A percentile compares a stretch with the other conserved stretches of the same genome.
Evolutionary conservation across 1,140 invertebrate species (phyloP).

Genomic region (Drosophila guanche): DNA sequence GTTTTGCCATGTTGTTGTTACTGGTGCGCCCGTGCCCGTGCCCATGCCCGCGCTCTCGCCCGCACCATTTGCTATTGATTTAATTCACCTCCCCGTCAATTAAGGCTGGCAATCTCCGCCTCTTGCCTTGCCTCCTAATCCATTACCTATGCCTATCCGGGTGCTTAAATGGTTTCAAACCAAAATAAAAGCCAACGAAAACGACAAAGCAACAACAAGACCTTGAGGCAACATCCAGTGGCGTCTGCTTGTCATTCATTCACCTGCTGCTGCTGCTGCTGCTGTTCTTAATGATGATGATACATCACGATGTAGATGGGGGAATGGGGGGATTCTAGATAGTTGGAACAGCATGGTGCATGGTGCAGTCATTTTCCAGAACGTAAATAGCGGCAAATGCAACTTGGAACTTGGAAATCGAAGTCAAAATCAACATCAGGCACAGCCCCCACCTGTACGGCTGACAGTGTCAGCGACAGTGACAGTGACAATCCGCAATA

Average conservation of each 20-base stretch:
- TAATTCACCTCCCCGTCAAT: slow-evolving; percentile 41
- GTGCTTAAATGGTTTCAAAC: slow-evolving; percentile 43
- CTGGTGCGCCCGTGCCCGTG: slow-evolving; percentile 11
- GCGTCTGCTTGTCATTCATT: slow-evolving; percentile 17
- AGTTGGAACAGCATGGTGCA: neutral
- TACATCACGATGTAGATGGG: neutral
- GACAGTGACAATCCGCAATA: slow-evolving; percentile 10
- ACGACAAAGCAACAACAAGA: slow-evolving; percentile 7
- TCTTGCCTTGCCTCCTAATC: slow-evolving; percentile 4
- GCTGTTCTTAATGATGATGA: neutral
- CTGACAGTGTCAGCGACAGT: neutral
- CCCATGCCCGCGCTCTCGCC: slow-evolving; percentile 2
- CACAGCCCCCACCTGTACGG: too few species aligned
- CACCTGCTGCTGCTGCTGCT: slow-evolving; percentile 8
- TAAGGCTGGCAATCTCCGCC: slow-evolving; percentile 24
- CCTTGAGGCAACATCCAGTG: slow-evolving; percentile 3
- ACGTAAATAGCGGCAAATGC: slow-evolving; percentile 18
- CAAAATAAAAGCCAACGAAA: slow-evolving; percentile 15
- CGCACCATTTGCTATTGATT: slow-evolving; percentile 46
- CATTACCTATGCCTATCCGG: slow-evolving; percentile 32
- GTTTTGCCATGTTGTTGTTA: slow-evolving; percentile 21
- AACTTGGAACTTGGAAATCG: neutral
- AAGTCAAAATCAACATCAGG: slow-evolving; percentile 1
- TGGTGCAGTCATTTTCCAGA: too few species aligned
- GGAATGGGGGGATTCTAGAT: slow-evolving; percentile 2